These are phyloP conservation scores for Pollenia griseotomentosa DNA, from an alignment of 2,888 invertebrate species.

Conservation along the genomic window DNA sequence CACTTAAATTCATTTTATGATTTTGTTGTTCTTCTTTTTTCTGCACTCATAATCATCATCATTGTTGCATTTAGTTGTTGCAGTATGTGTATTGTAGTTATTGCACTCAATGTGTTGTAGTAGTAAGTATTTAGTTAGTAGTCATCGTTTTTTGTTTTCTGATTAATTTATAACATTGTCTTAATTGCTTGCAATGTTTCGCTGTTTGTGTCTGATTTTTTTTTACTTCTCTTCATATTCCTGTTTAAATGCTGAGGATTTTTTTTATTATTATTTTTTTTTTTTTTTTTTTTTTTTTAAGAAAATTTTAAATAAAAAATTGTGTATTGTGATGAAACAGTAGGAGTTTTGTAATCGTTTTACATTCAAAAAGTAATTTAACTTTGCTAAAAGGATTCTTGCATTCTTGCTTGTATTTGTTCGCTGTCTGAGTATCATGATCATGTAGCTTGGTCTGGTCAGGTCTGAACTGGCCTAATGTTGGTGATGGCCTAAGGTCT, in stretches of 20 bases:
- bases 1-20: conserved; percentile 41
- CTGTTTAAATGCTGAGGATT: conserved; percentile 67
- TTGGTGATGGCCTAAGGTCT: conserved; percentile 69
- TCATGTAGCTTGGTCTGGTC: conserved; percentile 22
- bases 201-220: conserved; percentile 69
- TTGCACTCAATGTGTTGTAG: conserved; percentile 40
- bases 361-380: conserved; percentile 74
- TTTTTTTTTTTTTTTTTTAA: conserved; percentile 64
- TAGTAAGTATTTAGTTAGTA: conserved; percentile 28
- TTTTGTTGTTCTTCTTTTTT: conserved; percentile 49
- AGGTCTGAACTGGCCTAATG: not conserved
- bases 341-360: conserved; percentile 74
- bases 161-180: conserved; percentile 79
- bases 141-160: conserved; percentile 62
- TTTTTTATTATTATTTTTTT: conserved; percentile 69
- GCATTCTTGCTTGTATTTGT: conserved; percentile 44
- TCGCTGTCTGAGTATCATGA: conserved; percentile 36
- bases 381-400: conserved; percentile 72
- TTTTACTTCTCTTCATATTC: conserved; percentile 64
- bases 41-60: conserved; percentile 68
- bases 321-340: conserved; percentile 67
- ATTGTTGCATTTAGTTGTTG: conserved; percentile 49
- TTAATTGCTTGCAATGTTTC: conserved; percentile 79
- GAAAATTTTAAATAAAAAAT: not conserved
- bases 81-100: conserved; percentile 1